Percentiles rank a stretch among this genome's conserved stretches.
Conservation (phyloP, 2,888 invertebrate genomes). For the Muscina levida region DNA sequence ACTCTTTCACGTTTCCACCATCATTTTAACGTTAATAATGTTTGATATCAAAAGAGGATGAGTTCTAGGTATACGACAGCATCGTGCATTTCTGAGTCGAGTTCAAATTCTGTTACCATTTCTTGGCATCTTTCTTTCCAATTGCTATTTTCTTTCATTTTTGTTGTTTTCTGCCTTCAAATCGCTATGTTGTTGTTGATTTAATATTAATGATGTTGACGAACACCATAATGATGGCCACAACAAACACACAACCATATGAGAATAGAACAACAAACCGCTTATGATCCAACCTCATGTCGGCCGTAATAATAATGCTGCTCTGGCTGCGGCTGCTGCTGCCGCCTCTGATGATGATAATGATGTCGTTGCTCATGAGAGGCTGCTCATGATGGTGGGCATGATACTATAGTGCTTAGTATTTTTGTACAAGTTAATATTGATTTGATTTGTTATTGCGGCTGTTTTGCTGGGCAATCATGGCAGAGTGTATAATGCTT, state of each 20-base stretch:
- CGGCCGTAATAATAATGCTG: constrained; percentile 15
- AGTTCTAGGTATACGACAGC: not conserved
- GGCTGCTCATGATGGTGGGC: not conserved
- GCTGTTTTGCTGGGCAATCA: no score
- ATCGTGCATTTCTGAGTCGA: not conserved
- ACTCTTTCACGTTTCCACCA: no score
- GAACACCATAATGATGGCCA: constrained; percentile 38
- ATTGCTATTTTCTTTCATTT: constrained; percentile 2
- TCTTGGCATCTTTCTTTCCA: constrained; percentile 7
- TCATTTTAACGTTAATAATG: constrained; percentile 9
- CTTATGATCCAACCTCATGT: not conserved
- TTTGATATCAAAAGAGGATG: constrained; percentile 14
- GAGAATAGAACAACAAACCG: not conserved
- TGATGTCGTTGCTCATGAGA: not conserved
- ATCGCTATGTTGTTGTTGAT: constrained; percentile 33
- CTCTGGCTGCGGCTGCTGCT: not conserved
- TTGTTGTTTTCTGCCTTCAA: not conserved
- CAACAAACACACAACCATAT: not conserved
- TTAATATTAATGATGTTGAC: constrained; percentile 55
- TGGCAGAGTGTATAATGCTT: no score
- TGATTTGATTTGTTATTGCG: constrained; percentile 26
- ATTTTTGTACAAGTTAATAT: not conserved
- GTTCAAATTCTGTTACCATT: constrained; percentile 24
- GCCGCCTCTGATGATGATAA: not conserved
- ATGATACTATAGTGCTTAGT: not conserved